Evolutionary conservation across 2,113 vertebrate genomes (phyloP).

Genomic region (Struthidea cinerea): DNA sequence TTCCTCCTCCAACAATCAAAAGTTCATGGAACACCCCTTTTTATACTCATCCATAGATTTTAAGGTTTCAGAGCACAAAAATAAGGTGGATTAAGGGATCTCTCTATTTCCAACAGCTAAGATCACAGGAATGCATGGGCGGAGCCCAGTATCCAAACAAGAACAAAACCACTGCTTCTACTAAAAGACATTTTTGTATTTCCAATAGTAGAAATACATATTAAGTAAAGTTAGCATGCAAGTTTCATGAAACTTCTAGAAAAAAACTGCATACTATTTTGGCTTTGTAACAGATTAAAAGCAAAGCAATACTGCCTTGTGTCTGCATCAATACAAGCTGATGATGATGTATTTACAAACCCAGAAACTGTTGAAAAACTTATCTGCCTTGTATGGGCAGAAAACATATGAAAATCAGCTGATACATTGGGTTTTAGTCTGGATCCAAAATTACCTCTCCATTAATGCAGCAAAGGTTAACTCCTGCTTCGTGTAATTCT

Average conservation of each 20-base stretch:
- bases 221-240: background rate
- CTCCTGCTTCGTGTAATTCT: fast-evolving
- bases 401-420: background rate
- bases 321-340: background rate
- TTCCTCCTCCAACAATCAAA: background rate
- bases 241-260: background rate
- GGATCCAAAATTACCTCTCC: background rate
- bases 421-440: background rate
- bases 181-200: background rate
- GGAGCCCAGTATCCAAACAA: background rate
- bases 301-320: background rate
- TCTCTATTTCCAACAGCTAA: constrained; percentile 1
- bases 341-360: background rate
- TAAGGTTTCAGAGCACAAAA: constrained; percentile 37
- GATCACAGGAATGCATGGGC: background rate
- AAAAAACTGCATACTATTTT: background rate
- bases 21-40: background rate
- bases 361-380: background rate
- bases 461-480: background rate
- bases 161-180: background rate
- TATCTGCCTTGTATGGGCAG: background rate
- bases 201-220: fast-evolving
- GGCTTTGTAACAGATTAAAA: background rate
- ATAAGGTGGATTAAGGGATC: constrained; percentile 27
- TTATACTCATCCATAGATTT: constrained; percentile 12